Evolutionary conservation across 2,888 invertebrate species (phyloP).

Genomic region (Stenoptilia bipunctidactyla): DNA sequence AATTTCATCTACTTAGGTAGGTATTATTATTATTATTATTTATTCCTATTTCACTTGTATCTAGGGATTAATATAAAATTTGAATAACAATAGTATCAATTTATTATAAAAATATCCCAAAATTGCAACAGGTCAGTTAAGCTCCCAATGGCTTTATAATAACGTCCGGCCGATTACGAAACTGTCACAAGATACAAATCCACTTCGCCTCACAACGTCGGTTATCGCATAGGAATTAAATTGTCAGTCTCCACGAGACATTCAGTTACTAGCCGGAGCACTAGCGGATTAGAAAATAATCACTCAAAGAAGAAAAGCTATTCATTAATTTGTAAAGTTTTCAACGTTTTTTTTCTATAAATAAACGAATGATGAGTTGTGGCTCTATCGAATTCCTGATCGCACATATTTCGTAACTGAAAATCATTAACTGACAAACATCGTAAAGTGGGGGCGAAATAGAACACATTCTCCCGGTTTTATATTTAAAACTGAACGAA

Average conservation of each 20-base stretch:
- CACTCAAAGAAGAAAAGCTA: background rate
- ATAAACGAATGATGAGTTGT: too few relatives aligned
- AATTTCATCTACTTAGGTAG: too few relatives aligned
- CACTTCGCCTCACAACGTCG: conserved; percentile 7
- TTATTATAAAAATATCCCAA: too few relatives aligned
- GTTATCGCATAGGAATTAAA: conserved; percentile 6
- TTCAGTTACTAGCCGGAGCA: background rate
- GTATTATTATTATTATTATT: too few relatives aligned
- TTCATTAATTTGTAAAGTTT: background rate
- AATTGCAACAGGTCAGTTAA: conserved; percentile 8
- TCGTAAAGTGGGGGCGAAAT: conserved; percentile 63
- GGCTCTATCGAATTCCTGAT: conserved; percentile 28
- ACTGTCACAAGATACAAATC: conserved; percentile 32
- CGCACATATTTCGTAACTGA: conserved; percentile 42
- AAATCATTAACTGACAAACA: conserved; percentile 58
- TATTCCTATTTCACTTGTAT: too few relatives aligned
- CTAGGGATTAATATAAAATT: too few relatives aligned
- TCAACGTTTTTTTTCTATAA: background rate
- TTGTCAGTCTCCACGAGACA: conserved; percentile 7
- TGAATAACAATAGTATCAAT: too few relatives aligned
- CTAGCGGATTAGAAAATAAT: background rate
- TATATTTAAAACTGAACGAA: conserved; percentile 59
- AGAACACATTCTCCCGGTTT: conserved; percentile 60
- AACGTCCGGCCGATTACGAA: conserved; percentile 20
- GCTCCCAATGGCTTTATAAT: conserved; percentile 11